A percentile compares a stretch with the other conserved stretches of the same genome.
Evolutionary conservation across 2,797 vertebrate genomes (phyloP).

Genomic region (Chelidonichthys spinosus): DNA sequence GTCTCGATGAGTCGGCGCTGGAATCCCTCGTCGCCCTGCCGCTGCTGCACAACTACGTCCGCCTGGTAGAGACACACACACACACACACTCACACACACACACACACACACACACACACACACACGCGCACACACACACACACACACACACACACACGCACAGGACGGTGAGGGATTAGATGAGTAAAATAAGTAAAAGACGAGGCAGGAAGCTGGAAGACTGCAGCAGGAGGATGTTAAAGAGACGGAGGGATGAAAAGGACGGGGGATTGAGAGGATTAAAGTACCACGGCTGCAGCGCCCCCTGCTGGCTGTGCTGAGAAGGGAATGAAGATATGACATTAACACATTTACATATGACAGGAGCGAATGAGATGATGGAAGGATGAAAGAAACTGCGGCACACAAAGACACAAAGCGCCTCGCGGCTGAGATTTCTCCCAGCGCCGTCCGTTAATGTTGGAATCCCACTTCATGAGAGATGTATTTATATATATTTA

Average conservation of each 20-base stretch:
- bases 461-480: neutral
- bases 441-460: neutral
- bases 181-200: slow-evolving; percentile 36
- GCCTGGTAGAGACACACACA: slow-evolving; percentile 86
- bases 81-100: slow-evolving; percentile 27
- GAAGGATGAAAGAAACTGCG: neutral
- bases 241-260: slow-evolving; percentile 32
- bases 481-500: neutral
- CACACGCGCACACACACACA: slow-evolving; percentile 39
- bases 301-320: slow-evolving; percentile 48
- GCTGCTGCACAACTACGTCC: slow-evolving; percentile 93
- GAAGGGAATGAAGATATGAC: neutral
- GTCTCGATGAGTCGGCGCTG: slow-evolving; percentile 90
- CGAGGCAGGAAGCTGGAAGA: neutral
- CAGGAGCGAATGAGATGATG: neutral
- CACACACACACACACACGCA: neutral
- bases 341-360: neutral
- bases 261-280: neutral
- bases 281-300: neutral
- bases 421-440: neutral
- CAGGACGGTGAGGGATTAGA: slow-evolving; percentile 18
- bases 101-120: neutral
- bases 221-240: slow-evolving; percentile 8
- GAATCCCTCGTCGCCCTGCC: slow-evolving; percentile 92
- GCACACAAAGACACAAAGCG: neutral